Evolutionary conservation across 1,140 invertebrate genomes (phyloP), one percentile per base, ranked within the genome.

Genomic region (Parasteatoda tepidariorum): DNA sequence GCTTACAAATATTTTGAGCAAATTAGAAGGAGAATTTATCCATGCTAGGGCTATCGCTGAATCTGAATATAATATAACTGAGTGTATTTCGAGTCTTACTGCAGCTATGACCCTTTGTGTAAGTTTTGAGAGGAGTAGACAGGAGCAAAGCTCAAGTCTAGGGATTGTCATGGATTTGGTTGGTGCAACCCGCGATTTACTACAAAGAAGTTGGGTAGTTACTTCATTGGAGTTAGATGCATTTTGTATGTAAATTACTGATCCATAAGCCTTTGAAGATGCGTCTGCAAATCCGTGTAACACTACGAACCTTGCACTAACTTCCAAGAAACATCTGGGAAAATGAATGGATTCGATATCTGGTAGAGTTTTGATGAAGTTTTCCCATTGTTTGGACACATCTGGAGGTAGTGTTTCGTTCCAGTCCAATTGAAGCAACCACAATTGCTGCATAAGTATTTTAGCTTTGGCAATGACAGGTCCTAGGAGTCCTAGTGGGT

Each of bases 1-100:
- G 3, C 88, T 88, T 0, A 90, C 89, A 84, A 89, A 91, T 3
- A 86, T 88, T 81, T 89, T 88, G 74, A 85, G 87, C 84, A 86
- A 86, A 28, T 86, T 70, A 15, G 86, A 86, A 9, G 33, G 74
- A 24, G 11, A 90, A 85, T 88, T 88, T 89, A 11, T 70, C n/a
- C n/a, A n/a, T n/a, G n/a, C 79, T 7, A 90, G 48, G 0, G 86
- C 87, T 9, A 88, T 88, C 22, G 86, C 87, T 0, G 88, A 88
- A 81, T 90, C 89, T 3, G 84, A 82, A 88, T 87, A 89, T 61
- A 87, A 85, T 9, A 74, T 31, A 30, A 85, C 81, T 57, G 59
- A n/a, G 9, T 13, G 3, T 9, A 34, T 38, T 15, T 68, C 11
- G 31, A 68, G 24, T 26, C 30, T 66, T 66, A 34, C 7, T 38